These are phyloP conservation scores for Pseudoips prasinana DNA, from an alignment of 2,888 invertebrate genomes.

Conservation along the genomic window DNA sequence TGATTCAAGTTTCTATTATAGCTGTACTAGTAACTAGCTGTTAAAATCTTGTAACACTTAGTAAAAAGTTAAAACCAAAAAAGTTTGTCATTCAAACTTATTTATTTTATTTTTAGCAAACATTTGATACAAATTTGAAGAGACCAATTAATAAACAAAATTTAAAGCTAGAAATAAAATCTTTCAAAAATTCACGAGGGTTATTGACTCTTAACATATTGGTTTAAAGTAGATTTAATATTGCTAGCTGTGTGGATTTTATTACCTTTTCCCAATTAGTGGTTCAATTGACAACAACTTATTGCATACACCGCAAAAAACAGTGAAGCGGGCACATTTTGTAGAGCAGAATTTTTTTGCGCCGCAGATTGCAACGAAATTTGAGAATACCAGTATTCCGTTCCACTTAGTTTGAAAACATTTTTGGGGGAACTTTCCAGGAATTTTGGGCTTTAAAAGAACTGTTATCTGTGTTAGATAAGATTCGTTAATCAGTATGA, in stretches of 20 bases:
- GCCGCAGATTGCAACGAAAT: conserved; percentile 21
- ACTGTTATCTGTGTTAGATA: conserved; percentile 55
- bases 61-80: too few species aligned
- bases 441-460: conserved; percentile 31
- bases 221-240: too few species aligned
- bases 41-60: too few species aligned
- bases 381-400: conserved; percentile 26
- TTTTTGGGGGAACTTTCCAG: conserved; percentile 22
- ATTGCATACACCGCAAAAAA: conserved; percentile 18
- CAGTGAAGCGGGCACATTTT: conserved; percentile 23
- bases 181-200: too few species aligned
- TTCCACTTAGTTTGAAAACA: conserved; percentile 14
- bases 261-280: too few species aligned
- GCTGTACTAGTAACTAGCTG: too few species aligned
- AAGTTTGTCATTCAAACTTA: conserved; percentile 3
- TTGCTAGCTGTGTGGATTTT: too few species aligned
- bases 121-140: conserved; percentile 31
- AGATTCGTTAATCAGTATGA: conserved; percentile 58
- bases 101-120: conserved; percentile 16
- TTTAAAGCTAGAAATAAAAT: too few species aligned
- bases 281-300: conserved; percentile 14
- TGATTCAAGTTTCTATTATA: too few species aligned
- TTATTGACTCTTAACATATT: too few species aligned
- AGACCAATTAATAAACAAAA: too few species aligned
- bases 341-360: conserved; percentile 27